These are phyloP conservation scores for Ylistrum balloti DNA, from an alignment of 1,140 invertebrate genomes.

Conservation along the genomic window DNA sequence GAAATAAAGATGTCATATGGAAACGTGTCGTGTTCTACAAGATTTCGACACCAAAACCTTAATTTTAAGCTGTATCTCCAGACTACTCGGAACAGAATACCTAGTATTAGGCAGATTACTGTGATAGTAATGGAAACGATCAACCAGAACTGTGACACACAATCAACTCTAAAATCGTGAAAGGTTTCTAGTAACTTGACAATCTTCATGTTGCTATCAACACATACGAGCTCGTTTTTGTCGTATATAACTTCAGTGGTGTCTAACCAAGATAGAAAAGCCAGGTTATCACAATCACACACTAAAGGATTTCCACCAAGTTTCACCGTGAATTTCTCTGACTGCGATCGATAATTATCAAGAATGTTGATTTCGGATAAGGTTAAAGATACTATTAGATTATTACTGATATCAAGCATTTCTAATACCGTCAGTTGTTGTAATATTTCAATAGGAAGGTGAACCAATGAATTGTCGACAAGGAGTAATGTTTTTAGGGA, in stretches of 20 bases:
- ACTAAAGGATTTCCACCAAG: background rate
- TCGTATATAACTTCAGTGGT: background rate
- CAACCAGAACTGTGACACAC: background rate
- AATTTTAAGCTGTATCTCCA: background rate
- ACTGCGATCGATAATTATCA: background rate
- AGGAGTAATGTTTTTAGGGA: background rate
- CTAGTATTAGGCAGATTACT: background rate
- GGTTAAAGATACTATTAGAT: background rate
- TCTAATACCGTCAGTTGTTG: background rate
- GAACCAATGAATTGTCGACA: background rate
- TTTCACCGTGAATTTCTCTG: background rate
- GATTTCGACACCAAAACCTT: background rate
- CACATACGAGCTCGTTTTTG: background rate
- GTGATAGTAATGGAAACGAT: background rate
- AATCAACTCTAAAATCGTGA: background rate
- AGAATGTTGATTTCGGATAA: background rate
- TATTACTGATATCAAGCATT: background rate
- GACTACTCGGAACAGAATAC: background rate
- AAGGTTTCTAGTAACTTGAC: background rate
- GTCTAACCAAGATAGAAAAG: background rate
- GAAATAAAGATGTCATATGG: background rate
- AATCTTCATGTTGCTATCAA: background rate
- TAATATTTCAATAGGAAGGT: background rate
- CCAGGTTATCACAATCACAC: background rate
- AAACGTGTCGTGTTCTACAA: background rate